These are phyloP conservation scores for Phthorimaea operculella DNA, from an alignment of 1,140 invertebrate species.

Conservation along the genomic window DNA sequence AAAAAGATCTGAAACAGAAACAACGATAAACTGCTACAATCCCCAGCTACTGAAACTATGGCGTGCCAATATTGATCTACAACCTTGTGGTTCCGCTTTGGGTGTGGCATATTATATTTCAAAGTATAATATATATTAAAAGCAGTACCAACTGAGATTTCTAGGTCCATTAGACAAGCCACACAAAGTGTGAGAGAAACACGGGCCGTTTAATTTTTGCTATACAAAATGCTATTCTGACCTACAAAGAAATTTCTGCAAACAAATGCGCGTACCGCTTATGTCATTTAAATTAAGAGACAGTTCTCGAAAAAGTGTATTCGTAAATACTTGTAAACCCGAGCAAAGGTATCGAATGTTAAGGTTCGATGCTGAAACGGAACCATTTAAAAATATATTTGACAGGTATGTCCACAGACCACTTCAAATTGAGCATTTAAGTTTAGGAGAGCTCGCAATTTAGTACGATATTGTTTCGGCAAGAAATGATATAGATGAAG, in stretches of 20 bases:
- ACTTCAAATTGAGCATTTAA: background rate
- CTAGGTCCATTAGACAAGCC: constrained; percentile 6
- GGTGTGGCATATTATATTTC: constrained; percentile 9
- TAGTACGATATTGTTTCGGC: background rate
- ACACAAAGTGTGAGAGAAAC: background rate
- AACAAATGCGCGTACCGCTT: constrained; percentile 8
- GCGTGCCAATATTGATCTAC: constrained; percentile 6
- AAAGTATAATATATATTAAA: constrained; percentile 7
- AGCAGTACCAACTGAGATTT: constrained; percentile 1
- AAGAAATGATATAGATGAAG: constrained; percentile 1
- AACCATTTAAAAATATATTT: constrained; percentile 8
- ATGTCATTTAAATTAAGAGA: constrained; percentile 10
- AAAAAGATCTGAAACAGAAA: constrained; percentile 1
- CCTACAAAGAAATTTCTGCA: constrained; percentile 6
- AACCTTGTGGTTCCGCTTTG: constrained; percentile 4
- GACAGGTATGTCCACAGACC: constrained; percentile 8
- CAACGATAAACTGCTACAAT: constrained; percentile 1
- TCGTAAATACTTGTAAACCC: constrained; percentile 6
- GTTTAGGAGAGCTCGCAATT: constrained; percentile 1
- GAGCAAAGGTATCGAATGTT: constrained; percentile 9
- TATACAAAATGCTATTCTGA: constrained; percentile 7
- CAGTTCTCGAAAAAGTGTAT: constrained; percentile 7
- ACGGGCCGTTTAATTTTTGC: constrained; percentile 6
- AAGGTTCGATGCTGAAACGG: background rate
- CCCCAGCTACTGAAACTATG: background rate